Base-by-base conservation (phyloP, 2,113 vertebrate genomes). In the Pseudolaguvia tuberculata region DNA sequence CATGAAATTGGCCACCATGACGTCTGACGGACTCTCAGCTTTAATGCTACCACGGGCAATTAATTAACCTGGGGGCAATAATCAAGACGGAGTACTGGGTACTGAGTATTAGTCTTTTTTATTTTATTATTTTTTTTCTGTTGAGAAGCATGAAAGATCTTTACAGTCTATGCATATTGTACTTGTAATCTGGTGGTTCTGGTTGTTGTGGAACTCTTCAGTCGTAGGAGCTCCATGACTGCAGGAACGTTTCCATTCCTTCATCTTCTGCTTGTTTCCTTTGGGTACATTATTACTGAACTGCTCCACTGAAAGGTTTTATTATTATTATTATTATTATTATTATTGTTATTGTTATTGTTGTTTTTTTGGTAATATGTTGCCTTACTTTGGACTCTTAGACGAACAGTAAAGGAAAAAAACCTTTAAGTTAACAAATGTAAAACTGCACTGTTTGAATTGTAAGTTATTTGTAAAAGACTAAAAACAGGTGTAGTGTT, bases 381-480 rank as follows among this genome's bases (percentile, higher is more conserved):
- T 94, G 94, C 94, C 94, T 94, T 96, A 92, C 91, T 89, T 89
- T 75, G 89, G 88, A 89, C 88, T 91, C 83, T 84, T 90, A 87
- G 87, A 88, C 91, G 94, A 93, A 90, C 92, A 92, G 91, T 93
- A 94, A 90, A 91, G 70, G 69, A 92, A 93, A 92, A 92, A 92
- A 70, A 61, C 93, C 89, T 94, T 62, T 95, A 97, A 95, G 90
- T 97, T 96, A 97, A 97, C 93, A 94, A 92, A 93, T 94, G 92
- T 95, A 91, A 94, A 95, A 90, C 88, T 98, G 95, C 95, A 97
- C 95, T 98, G 94, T 97, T 94, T 94, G 89, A 94, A 94, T 92
- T 95, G 93, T 98, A 98, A 98, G 94, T 98, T 96, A 98, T 96
- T 98, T 89, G 92, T 94, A 96, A 92, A 94, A 95, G 92, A 96